Evolutionary conservation across 2,797 vertebrate species (phyloP).

Genomic region (Eulemur rubriventer): DNA sequence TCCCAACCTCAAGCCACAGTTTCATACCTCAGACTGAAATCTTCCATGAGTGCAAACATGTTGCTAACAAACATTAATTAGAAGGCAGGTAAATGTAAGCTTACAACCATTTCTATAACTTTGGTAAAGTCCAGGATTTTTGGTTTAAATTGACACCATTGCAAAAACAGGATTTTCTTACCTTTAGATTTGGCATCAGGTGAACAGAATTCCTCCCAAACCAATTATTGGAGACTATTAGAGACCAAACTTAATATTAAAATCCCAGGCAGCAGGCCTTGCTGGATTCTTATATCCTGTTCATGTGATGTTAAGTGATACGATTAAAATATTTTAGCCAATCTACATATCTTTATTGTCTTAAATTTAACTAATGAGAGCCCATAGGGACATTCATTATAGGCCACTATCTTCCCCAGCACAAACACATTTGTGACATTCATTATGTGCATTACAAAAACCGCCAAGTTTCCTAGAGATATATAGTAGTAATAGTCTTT

Average conservation of each 20-base stretch:
- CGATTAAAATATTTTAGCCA: neutral
- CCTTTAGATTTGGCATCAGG: neutral
- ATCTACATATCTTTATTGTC: neutral
- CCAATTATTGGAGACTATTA: neutral
- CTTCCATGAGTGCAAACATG: neutral
- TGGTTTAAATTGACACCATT: neutral
- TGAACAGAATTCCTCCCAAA: neutral
- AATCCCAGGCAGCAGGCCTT: neutral
- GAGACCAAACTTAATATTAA: neutral
- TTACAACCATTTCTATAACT: neutral
- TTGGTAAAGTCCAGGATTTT: neutral
- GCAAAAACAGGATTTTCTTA: neutral
- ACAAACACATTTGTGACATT: neutral
- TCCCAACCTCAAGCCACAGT: neutral
- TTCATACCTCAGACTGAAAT: neutral
- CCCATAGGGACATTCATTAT: neutral
- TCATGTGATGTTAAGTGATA: neutral
- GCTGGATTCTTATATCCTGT: neutral
- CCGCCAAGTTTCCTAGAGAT: neutral
- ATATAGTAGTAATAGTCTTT: neutral
- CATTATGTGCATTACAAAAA: neutral
- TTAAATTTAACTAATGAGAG: constrained; percentile 22
- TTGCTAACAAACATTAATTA: neutral
- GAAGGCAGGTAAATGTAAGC: neutral
- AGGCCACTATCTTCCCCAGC: neutral